Evolutionary conservation across 1,140 invertebrate genomes (phyloP), one percentile per base, ranked within the genome.

Genomic region (Dufourea novaeangliae): DNA sequence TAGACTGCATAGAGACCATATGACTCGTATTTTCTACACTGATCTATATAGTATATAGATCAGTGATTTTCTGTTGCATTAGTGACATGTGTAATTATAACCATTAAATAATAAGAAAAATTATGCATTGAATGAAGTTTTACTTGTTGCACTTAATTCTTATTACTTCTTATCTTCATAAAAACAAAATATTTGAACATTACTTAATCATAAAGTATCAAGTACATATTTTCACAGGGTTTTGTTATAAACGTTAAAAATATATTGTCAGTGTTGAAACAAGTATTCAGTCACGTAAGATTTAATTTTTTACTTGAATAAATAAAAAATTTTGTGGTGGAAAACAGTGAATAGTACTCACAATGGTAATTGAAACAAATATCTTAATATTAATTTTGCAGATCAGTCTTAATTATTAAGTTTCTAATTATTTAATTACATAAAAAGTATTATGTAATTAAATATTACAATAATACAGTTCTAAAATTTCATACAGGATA

Each of bases 361-460:
- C 71, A 66, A 56, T 74, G 71, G 71, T 74, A 74, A 66, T 74
- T 25, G 22, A 56, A 54, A 22, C 39, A 29, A 12, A n/a, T 39
- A 22, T 20, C 37, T 10, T 17, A 37, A 34, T 68, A 25, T 54
- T 27, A 54, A 34, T 63, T 50, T 25, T 37, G n/a, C n/a, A n/a
- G n/a, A n/a, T n/a, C n/a, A n/a, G n/a, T n/a, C n/a, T 50, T n/a
- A 50, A n/a, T 11, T 1, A 5, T 41, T 11, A 27, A 56, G 12
- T 54, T 11, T 8, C 0, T 25, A 52, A 52, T 25, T 22, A 52
- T 52, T 52, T 2, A 46, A 17, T 46, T 52, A 25, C 29, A 14
- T 56, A 27, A 56, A 34, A 34, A n/a, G n/a, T n/a, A n/a, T n/a
- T n/a, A 20, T 50, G 27, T 46, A n/a, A 11, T 34, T 32, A n/a